Conservation (phyloP, 2,113 vertebrate genomes). For the Albula glossodonta region DNA sequence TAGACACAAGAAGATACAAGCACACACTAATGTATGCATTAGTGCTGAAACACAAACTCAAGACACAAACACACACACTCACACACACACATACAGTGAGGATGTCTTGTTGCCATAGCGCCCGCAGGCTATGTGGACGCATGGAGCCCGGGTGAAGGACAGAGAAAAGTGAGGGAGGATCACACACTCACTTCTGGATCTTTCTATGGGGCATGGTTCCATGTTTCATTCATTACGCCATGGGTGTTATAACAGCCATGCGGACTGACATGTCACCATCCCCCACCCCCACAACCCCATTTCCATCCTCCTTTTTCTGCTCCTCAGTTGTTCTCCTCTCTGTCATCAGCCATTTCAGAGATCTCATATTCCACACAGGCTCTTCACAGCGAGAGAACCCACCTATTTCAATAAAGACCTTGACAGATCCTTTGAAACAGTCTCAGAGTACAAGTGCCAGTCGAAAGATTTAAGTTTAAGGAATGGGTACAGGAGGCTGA, state of each 20-base stretch:
- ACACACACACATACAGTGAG: slow-evolving; percentile 34
- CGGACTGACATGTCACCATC: neutral
- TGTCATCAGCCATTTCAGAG: slow-evolving; percentile 49
- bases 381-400: neutral
- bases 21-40: slow-evolving; percentile 26
- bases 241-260: too few species aligned
- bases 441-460: too few species aligned
- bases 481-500: too few species aligned
- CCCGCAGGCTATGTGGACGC: slow-evolving; percentile 52
- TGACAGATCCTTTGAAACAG: neutral
- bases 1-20: slow-evolving; percentile 21
- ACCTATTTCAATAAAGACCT: slow-evolving; percentile 16
- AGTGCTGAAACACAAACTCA: neutral
- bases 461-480: too few species aligned
- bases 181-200: neutral
- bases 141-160: slow-evolving; percentile 36
- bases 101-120: slow-evolving; percentile 67
- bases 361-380: slow-evolving; percentile 21
- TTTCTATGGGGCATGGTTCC: slow-evolving; percentile 21
- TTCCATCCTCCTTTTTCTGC: slow-evolving; percentile 28
- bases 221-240: slow-evolving; percentile 33
- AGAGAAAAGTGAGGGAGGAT: slow-evolving; percentile 18
- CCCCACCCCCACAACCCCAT: neutral
- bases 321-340: slow-evolving; percentile 24
- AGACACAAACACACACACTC: neutral